phyloP scores from a whole-genome alignment of 2,888 invertebrate genomes.

The Diadegma fenestrale region DNA sequence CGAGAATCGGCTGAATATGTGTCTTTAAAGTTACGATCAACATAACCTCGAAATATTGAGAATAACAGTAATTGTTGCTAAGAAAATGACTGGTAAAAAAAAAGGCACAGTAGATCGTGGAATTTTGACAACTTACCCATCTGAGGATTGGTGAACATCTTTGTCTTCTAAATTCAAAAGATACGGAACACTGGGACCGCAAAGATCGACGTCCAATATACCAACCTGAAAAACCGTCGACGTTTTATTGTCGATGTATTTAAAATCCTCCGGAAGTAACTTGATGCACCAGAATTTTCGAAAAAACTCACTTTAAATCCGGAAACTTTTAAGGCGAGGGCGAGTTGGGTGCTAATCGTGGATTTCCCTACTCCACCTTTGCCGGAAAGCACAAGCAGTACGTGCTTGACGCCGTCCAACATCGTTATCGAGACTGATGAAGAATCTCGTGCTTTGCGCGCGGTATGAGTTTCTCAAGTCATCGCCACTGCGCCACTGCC shows the following conservation, averaged over 20 bases:
- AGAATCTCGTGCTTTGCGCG: slow-evolving; percentile 4
- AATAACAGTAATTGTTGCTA: neutral
- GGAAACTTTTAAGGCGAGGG: slow-evolving; percentile 92
- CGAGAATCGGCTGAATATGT: neutral
- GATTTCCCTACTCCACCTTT: slow-evolving; percentile 99
- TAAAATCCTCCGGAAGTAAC: neutral
- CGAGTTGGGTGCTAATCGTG: slow-evolving; percentile 97
- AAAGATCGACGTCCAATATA: slow-evolving; percentile 96
- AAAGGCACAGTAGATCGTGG: neutral
- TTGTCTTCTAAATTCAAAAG: slow-evolving; percentile 93
- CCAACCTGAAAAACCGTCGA: slow-evolving; percentile 90
- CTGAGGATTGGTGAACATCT: slow-evolving; percentile 94
- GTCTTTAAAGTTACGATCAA: neutral
- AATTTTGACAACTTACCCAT: slow-evolving; percentile 87
- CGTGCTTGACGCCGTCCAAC: slow-evolving; percentile 93
- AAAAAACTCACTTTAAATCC: slow-evolving; percentile 90
- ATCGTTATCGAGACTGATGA: slow-evolving; percentile 83
- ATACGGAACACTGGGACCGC: slow-evolving; percentile 97
- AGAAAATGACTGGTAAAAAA: neutral
- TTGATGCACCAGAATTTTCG: neutral
- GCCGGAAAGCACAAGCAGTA: slow-evolving; percentile 97
- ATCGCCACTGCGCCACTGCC: neutral
- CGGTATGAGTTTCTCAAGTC: too few relatives aligned
- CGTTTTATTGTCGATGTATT: neutral
- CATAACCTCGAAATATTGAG: neutral